phyloP scores from a whole-genome alignment of 1,140 invertebrate species.

The Eurosta solidaginis region DNA sequence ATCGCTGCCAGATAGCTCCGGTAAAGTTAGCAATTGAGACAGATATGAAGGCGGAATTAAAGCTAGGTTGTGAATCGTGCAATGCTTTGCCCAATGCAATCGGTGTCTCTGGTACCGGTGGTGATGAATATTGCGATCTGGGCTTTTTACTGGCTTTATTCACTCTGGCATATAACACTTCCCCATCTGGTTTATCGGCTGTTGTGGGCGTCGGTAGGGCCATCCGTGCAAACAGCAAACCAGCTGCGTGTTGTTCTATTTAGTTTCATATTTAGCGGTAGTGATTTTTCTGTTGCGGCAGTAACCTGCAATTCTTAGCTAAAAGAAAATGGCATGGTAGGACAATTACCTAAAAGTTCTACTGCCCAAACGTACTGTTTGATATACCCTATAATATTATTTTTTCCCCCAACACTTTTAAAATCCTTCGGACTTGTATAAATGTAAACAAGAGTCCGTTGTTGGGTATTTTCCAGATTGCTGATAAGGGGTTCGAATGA shows the following conservation, averaged over 20 bases:
- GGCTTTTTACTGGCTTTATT: constrained; percentile 40
- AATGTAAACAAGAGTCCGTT: no score
- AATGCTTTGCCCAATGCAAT: constrained; percentile 42
- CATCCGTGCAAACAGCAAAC: constrained; percentile 31
- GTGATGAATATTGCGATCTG: background rate
- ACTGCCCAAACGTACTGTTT: no score
- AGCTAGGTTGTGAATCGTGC: constrained; percentile 47
- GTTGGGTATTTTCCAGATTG: no score
- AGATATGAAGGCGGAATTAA: constrained; percentile 28
- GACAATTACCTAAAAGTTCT: no score
- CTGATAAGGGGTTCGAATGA: no score
- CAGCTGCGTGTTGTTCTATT: background rate
- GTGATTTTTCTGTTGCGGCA: no score
- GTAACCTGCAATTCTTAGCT: no score
- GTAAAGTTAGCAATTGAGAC: constrained; percentile 26
- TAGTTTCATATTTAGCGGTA: no score
- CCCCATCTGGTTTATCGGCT: constrained; percentile 31
- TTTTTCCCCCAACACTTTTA: no score
- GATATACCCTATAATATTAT: no score
- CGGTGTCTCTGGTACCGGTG: background rate
- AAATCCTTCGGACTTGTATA: no score
- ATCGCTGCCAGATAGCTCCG: background rate
- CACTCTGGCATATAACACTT: constrained; percentile 47
- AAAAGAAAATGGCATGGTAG: no score
- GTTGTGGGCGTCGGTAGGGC: background rate